phyloP scores from a whole-genome alignment of 2,888 invertebrate species.

The Spisula subtruncata region DNA sequence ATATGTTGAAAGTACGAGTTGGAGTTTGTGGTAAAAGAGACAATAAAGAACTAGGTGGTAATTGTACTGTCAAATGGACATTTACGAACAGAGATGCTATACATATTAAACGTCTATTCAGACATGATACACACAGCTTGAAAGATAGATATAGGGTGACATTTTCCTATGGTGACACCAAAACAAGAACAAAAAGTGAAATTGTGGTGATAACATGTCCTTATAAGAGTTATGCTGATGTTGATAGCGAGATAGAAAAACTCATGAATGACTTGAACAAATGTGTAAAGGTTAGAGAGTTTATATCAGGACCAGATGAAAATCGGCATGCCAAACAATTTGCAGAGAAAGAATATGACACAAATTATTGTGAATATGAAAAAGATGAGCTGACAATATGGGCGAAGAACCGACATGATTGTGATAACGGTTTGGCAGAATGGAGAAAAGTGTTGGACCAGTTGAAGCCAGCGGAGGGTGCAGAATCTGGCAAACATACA shows the following conservation, averaged over 20 bases:
- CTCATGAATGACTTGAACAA: not conserved
- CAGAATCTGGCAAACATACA: not conserved
- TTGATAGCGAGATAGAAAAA: not conserved
- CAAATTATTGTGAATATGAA: not conserved
- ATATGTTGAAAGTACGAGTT: not conserved
- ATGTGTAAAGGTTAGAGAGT: not conserved
- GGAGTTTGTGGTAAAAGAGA: not conserved
- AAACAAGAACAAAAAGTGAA: not conserved
- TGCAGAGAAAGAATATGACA: not conserved
- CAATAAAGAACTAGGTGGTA: constrained; percentile 6
- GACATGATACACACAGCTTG: not conserved
- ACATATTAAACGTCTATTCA: not conserved
- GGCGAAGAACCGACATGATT: not conserved
- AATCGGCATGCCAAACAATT: not conserved
- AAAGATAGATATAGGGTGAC: not conserved
- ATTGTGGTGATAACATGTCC: not conserved
- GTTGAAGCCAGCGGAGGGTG: not conserved
- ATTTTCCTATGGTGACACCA: not conserved
- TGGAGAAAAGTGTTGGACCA: not conserved
- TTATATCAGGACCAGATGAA: not conserved
- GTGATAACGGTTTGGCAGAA: not conserved
- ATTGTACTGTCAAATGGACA: constrained; percentile 24
- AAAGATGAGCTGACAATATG: not conserved
- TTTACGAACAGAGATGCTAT: not conserved
- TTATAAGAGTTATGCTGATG: not conserved